Evolutionary conservation across 2,113 vertebrate genomes (phyloP).

Genomic region (Ceratotherium simum): DNA sequence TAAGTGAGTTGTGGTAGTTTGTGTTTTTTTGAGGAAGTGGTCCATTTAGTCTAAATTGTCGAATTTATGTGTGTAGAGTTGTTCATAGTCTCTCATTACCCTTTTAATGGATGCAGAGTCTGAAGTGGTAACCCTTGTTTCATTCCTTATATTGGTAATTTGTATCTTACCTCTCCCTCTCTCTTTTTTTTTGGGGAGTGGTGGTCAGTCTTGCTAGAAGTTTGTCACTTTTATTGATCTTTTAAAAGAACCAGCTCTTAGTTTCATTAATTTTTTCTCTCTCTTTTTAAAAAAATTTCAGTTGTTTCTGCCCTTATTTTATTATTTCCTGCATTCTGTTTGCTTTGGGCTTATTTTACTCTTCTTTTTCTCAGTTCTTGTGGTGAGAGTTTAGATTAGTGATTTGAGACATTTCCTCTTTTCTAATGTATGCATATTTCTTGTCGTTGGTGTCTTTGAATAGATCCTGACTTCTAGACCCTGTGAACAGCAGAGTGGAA

Average conservation of each 20-base stretch:
- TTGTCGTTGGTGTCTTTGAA: no score
- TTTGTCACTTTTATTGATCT: neutral
- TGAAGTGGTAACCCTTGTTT: rapidly evolving
- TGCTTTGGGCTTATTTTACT: neutral
- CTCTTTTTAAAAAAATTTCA: neutral
- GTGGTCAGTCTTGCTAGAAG: neutral
- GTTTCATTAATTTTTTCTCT: neutral
- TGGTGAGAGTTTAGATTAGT: neutral
- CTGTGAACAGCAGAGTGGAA: no score
- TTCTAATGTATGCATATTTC: neutral
- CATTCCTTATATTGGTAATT: rapidly evolving
- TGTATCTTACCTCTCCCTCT: neutral
- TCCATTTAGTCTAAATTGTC: neutral
- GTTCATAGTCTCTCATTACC: rapidly evolving
- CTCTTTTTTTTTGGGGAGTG: neutral
- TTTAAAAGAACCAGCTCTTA: neutral
- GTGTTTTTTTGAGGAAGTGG: neutral
- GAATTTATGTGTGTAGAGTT: neutral
- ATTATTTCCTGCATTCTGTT: neutral
- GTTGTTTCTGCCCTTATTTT: neutral
- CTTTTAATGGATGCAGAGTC: neutral
- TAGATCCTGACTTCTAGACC: no score
- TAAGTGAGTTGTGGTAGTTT: neutral
- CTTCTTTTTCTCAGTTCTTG: neutral
- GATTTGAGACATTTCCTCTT: neutral